Evolutionary conservation across 2,888 invertebrate species (phyloP).

Genomic region (Charanyca ferruginea): DNA sequence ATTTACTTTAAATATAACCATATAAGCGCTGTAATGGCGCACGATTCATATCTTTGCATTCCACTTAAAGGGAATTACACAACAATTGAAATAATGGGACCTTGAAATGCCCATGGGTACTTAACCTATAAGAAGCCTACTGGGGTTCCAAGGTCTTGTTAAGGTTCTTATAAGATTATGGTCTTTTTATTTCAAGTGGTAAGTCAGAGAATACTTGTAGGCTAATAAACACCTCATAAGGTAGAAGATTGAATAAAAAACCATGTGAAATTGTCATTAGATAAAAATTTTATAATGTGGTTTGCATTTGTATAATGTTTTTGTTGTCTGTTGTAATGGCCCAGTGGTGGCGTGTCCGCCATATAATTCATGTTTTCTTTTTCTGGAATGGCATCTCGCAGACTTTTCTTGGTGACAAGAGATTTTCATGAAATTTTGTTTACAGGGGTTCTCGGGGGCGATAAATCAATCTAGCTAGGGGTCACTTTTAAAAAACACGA

Average conservation of each 20-base stretch:
- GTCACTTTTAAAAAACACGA: too few species aligned
- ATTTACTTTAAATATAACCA: conserved; percentile 50
- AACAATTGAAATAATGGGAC: conserved; percentile 52
- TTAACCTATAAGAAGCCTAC: conserved; percentile 41
- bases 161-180: conserved; percentile 11
- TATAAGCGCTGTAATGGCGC: conserved; percentile 51
- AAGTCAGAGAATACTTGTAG: neutral
- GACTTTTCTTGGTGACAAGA: too few species aligned
- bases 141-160: conserved; percentile 30
- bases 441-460: too few species aligned
- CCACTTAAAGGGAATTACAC: conserved; percentile 53
- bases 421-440: too few species aligned
- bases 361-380: too few species aligned
- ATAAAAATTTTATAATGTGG: neutral
- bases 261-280: neutral
- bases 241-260: neutral
- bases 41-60: conserved; percentile 61
- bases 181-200: conserved; percentile 21
- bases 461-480: too few species aligned
- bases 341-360: too few species aligned
- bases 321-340: too few species aligned
- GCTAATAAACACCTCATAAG: neutral
- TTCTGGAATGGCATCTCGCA: too few species aligned
- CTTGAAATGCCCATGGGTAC: conserved; percentile 35
- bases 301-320: too few species aligned